Base-by-base conservation (phyloP, 2,797 vertebrate genomes). In the Glyptemys insculpta region DNA sequence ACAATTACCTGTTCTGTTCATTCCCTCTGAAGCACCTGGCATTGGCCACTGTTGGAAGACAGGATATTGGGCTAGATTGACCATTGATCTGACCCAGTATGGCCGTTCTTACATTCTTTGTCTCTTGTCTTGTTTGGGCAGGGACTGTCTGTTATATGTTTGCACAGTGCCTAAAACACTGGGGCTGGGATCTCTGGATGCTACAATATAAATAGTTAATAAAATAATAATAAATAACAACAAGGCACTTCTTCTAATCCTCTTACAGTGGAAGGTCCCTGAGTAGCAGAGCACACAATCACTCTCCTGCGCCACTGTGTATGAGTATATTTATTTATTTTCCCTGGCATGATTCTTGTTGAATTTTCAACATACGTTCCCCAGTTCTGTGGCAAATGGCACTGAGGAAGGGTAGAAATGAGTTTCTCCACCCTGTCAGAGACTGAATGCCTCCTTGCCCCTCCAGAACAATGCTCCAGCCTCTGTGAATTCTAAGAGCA, bases 251-350 rank as follows among this genome's bases (percentile, higher is more conserved):
- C n/a, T 37, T 94, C 82, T 74, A 90, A 29, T 50, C 10, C 78
- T 85, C 9, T 74, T 84, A 72, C n/a, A 23, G 15, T 85, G 81
- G 44, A 10, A n/a, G 53, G 50, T 49, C 16, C 83, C 53, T 80
- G 84, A 93, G 80, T n/a, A 91, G 88, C 25, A 94, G 41, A 85
- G 31, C 29, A 5, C 83, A 89, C 57, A 31, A 89, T 93, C 94
- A 81, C 76, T 88, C 57, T 47, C 74, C 27, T 44, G 74, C 4
- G 16, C 44, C 27, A 49, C 44, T 47, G 25, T 29, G 14, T 47
- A 31, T 27, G 44, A 29, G 78, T 85, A 41, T 79, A 47, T 62
- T 62, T 31, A 90, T 83, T 76, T 95, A 85, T 85, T 89, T 95
- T 91, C 34, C 86, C 59, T 87, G 62, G 85, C 92, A 88, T 1